Conservation (phyloP, 2,113 vertebrate species). For the Pogona vitticeps region DNA sequence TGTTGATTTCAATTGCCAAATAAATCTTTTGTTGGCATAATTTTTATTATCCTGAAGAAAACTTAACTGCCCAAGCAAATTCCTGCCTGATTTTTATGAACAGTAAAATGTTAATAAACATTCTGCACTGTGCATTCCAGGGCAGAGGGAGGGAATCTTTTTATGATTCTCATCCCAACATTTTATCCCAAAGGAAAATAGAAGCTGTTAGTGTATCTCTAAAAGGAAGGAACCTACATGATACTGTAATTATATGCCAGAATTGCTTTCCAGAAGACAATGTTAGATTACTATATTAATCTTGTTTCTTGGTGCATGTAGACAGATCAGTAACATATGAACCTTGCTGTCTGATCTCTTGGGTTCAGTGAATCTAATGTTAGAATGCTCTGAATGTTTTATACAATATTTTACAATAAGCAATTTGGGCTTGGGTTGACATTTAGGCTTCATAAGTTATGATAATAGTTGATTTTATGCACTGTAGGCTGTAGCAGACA, state of each 20-base stretch:
- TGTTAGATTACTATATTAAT: constrained; percentile 28
- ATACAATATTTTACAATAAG: not conserved
- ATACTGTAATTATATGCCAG: constrained; percentile 20
- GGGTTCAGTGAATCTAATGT: not conserved
- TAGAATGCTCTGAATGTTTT: not conserved
- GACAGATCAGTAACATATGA: constrained; percentile 36
- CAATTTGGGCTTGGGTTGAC: not conserved
- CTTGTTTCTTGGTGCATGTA: constrained; percentile 15
- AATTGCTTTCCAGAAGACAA: constrained; percentile 31
- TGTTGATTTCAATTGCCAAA: constrained; percentile 47
- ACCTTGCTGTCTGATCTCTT: not conserved
- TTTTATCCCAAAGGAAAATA: constrained; percentile 13
- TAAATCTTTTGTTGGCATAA: not conserved
- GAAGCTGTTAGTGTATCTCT: not conserved
- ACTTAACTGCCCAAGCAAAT: constrained; percentile 19
- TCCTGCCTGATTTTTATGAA: constrained; percentile 17
- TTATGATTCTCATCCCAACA: constrained; percentile 5
- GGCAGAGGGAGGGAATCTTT: constrained; percentile 21
- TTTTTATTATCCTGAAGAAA: constrained; percentile 32
- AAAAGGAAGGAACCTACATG: not conserved
- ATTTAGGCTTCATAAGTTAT: not conserved
- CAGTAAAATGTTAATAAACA: constrained; percentile 27
- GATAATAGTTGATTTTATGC: not conserved
- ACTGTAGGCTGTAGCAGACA: not conserved
- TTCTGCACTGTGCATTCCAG: no score